These are phyloP conservation scores for Epistrophe eligans DNA, from an alignment of 2,888 invertebrate species.

Conservation along the genomic window DNA sequence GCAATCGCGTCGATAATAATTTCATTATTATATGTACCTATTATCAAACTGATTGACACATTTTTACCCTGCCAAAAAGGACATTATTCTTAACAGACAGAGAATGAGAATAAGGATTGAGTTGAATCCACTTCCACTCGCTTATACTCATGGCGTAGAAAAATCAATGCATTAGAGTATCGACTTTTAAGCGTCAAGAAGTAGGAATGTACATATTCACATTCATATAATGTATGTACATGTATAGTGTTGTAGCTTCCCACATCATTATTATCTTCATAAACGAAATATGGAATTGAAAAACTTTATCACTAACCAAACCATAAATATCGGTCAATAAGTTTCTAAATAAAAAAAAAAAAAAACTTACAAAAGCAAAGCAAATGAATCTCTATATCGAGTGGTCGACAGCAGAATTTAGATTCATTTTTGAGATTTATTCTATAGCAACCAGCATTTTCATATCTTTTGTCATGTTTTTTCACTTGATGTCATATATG, in stretches of 20 bases:
- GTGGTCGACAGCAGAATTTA: slow-evolving; percentile 40
- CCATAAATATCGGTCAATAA: slow-evolving; percentile 57
- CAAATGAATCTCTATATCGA: slow-evolving; percentile 46
- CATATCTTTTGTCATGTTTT: slow-evolving; percentile 23
- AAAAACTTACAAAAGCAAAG: slow-evolving; percentile 29
- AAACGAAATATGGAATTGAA: slow-evolving; percentile 44
- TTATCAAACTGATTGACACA: slow-evolving; percentile 61
- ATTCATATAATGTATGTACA: background rate
- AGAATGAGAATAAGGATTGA: background rate
- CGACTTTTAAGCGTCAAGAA: slow-evolving; percentile 15
- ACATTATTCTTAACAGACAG: background rate
- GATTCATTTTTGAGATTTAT: slow-evolving; percentile 13
- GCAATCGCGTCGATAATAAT: slow-evolving; percentile 52
- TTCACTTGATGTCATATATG: background rate
- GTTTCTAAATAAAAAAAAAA: slow-evolving; percentile 26
- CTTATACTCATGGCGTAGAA: background rate
- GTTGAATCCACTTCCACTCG: background rate
- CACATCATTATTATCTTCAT: slow-evolving; percentile 3
- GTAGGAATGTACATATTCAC: background rate
- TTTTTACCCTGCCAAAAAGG: slow-evolving; percentile 38
- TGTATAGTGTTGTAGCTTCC: background rate
- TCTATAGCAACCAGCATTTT: slow-evolving; percentile 13
- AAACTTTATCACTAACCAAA: slow-evolving; percentile 40
- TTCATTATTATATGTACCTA: slow-evolving; percentile 22
- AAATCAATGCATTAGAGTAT: slow-evolving; percentile 31